These are phyloP conservation scores for Blera fallax DNA, from an alignment of 2,888 invertebrate species.

Conservation along the genomic window DNA sequence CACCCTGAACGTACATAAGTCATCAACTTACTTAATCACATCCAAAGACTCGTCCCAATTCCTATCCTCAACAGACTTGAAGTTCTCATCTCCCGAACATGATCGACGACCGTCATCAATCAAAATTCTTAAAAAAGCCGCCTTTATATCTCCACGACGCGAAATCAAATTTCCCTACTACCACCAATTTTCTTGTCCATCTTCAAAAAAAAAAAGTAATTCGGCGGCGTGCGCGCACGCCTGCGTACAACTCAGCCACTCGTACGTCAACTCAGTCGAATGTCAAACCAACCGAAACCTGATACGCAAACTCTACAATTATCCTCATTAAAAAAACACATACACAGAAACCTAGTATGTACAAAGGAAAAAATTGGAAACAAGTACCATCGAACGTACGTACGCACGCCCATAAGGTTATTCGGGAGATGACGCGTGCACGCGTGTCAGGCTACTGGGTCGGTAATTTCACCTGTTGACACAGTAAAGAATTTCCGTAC, in stretches of 20 bases:
- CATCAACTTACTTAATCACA: slow-evolving; percentile 64
- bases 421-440: slow-evolving; percentile 64
- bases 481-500: slow-evolving; percentile 70
- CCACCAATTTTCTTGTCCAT: slow-evolving; percentile 64
- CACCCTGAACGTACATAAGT: slow-evolving; percentile 53
- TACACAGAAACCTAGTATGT: background rate
- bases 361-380: slow-evolving; percentile 15
- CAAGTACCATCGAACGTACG: slow-evolving; percentile 30
- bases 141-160: slow-evolving; percentile 33
- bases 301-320: slow-evolving; percentile 70
- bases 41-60: slow-evolving; percentile 39
- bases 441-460: slow-evolving; percentile 72
- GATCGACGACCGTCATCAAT: slow-evolving; percentile 69
- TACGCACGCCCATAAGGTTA: slow-evolving; percentile 48
- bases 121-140: slow-evolving; percentile 68
- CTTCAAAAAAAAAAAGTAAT: slow-evolving; percentile 34
- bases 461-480: slow-evolving; percentile 72
- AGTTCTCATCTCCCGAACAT: slow-evolving; percentile 59
- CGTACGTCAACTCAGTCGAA: slow-evolving; percentile 69
- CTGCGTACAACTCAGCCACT: slow-evolving; percentile 58
- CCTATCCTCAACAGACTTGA: slow-evolving; percentile 29
- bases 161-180: slow-evolving; percentile 67
- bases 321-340: slow-evolving; percentile 66
- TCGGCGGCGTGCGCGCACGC: slow-evolving; percentile 59
- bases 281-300: slow-evolving; percentile 71